Evolutionary conservation across 2,113 vertebrate genomes (phyloP).

Genomic region (Eurypyga helias): DNA sequence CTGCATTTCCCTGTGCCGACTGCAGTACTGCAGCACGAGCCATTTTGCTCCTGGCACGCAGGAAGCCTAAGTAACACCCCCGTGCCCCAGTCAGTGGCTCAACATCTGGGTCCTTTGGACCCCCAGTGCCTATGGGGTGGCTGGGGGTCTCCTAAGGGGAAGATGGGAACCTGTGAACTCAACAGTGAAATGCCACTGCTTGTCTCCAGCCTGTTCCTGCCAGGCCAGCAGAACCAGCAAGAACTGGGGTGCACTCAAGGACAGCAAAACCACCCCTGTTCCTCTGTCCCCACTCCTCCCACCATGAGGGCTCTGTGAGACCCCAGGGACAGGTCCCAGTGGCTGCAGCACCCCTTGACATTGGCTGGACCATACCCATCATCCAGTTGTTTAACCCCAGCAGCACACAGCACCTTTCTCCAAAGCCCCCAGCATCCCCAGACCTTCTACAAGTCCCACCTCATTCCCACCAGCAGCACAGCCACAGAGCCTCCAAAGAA

Average conservation of each 20-base stretch:
- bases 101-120: background rate
- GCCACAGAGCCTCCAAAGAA: background rate
- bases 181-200: background rate
- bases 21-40: background rate
- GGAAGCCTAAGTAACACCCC: background rate
- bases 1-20: background rate
- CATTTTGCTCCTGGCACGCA: background rate
- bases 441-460: background rate
- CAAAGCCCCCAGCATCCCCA: background rate
- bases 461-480: background rate
- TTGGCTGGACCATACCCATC: background rate
- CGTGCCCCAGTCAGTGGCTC: fast-evolving
- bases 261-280: background rate
- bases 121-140: background rate
- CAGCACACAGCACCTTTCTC: background rate
- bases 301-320: background rate
- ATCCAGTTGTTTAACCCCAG: background rate
- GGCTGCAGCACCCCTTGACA: background rate
- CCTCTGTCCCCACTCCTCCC: background rate
- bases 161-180: background rate
- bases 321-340: background rate
- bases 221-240: background rate
- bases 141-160: fast-evolving
- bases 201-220: background rate
- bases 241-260: background rate